Conservation (phyloP, 2,113 vertebrate species). For the Mungos mungo region DNA sequence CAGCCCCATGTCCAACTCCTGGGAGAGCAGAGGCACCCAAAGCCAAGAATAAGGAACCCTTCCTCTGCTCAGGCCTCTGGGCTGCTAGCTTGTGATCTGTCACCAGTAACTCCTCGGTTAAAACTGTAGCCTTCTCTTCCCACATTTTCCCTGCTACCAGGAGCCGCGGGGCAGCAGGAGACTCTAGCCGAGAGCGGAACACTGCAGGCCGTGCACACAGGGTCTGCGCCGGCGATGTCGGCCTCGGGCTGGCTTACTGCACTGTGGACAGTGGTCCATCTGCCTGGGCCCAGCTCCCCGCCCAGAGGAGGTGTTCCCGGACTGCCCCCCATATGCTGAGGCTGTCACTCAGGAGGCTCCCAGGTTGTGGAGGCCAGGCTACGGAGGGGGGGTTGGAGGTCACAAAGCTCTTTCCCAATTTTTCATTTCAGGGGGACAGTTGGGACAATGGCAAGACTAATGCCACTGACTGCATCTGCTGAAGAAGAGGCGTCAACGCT, state of each 20-base stretch:
- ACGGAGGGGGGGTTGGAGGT: not conserved
- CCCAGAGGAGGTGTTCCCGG: not conserved
- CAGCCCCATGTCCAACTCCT: not conserved
- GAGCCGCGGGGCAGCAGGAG: not conserved
- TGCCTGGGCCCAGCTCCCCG: not conserved
- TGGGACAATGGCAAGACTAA: not conserved
- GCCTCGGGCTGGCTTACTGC: not conserved
- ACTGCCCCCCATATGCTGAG: conserved; percentile 19
- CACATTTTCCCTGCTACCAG: not conserved
- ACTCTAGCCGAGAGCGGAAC: not conserved
- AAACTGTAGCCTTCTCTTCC: not conserved
- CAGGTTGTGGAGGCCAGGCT: not conserved
- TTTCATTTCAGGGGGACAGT: conserved; percentile 6
- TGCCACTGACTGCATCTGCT: not conserved
- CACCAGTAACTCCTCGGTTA: not conserved
- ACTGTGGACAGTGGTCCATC: conserved; percentile 46
- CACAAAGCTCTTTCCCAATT: conserved; percentile 26
- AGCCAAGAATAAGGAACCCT: not conserved
- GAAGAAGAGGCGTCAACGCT: fast-evolving
- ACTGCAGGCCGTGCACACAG: not conserved
- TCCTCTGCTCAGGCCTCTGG: not conserved
- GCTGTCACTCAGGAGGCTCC: conserved; percentile 45
- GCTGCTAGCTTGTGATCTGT: not conserved
- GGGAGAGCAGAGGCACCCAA: not conserved
- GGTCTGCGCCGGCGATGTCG: not conserved